A percentile compares a stretch with the other conserved stretches of the same genome.
Conservation (phyloP, 1,140 invertebrate genomes). For the Drosophila kanapiae region DNA sequence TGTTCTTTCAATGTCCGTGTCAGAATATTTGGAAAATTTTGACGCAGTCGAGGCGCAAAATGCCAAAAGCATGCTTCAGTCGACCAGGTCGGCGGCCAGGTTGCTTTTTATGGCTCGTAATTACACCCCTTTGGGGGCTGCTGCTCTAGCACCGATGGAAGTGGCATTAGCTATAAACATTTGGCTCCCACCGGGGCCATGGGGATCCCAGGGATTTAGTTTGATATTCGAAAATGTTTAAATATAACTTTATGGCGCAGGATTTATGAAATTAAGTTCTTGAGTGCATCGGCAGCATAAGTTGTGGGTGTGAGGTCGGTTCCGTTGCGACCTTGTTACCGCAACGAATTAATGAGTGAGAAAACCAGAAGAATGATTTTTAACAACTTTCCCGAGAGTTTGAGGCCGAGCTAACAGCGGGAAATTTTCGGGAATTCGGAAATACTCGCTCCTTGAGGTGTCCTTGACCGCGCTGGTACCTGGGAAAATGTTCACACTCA, state of each 20-base stretch:
- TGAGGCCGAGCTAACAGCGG: slow-evolving; percentile 35
- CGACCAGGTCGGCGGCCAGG: slow-evolving; percentile 29
- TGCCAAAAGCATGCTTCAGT: slow-evolving; percentile 55
- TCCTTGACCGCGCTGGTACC: slow-evolving; percentile 46
- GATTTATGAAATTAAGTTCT: slow-evolving; percentile 42
- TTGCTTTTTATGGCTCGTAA: slow-evolving; percentile 58
- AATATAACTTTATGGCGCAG: slow-evolving; percentile 54
- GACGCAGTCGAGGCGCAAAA: slow-evolving; percentile 51
- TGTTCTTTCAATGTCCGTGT: slow-evolving; percentile 31
- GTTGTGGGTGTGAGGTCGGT: not conserved
- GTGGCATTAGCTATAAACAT: slow-evolving; percentile 52
- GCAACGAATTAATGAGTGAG: slow-evolving; percentile 50
- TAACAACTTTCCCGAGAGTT: slow-evolving; percentile 34
- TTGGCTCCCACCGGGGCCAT: slow-evolving; percentile 36
- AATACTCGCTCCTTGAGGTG: slow-evolving; percentile 20
- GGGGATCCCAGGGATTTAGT: slow-evolving; percentile 49
- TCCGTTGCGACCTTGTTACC: slow-evolving; percentile 41
- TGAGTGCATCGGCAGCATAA: slow-evolving; percentile 3
- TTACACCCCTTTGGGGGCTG: slow-evolving; percentile 55
- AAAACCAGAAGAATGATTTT: slow-evolving; percentile 28
- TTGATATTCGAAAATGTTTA: slow-evolving; percentile 58
- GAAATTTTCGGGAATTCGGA: slow-evolving; percentile 42
- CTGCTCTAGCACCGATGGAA: slow-evolving; percentile 17
- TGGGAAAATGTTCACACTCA: slow-evolving; percentile 66
- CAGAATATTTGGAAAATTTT: slow-evolving; percentile 55